Conservation (phyloP, 1,140 invertebrate genomes). For the Oncopeltus fasciatus region DNA sequence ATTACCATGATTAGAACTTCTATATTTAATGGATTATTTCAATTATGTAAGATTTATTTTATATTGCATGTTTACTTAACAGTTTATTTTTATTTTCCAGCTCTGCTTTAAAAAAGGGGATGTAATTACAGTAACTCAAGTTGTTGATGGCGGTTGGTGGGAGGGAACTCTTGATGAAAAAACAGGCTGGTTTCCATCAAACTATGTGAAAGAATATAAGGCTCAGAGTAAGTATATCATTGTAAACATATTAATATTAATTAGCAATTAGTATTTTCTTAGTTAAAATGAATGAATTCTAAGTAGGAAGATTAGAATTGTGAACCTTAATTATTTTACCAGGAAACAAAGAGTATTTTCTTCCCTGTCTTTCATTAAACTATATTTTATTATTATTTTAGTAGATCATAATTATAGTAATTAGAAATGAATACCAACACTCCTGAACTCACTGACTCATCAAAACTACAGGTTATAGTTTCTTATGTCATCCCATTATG, state of each 20-base stretch:
- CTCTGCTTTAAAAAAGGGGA: constrained; percentile 92
- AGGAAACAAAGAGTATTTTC: no score
- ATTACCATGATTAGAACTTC: neutral
- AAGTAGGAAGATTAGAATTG: no score
- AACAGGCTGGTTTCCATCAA: constrained; percentile 96
- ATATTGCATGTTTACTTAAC: neutral
- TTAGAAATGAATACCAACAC: no score
- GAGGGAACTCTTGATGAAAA: constrained; percentile 87
- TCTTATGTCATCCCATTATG: no score
- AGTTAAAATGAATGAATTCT: no score
- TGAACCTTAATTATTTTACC: no score
- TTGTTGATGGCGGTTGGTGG: constrained; percentile 91
- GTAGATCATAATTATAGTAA: no score
- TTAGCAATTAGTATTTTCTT: neutral
- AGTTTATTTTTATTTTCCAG: constrained; percentile 37
- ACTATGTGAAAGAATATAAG: constrained; percentile 87
- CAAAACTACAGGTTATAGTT: no score
- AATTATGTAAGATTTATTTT: neutral
- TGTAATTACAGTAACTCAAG: constrained; percentile 86
- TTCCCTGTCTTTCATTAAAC: no score
- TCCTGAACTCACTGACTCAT: no score
- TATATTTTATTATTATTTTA: no score
- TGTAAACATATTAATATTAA: neutral
- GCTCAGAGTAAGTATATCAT: constrained; percentile 26
- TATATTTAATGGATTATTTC: neutral